Base-by-base conservation (phyloP, 2,797 vertebrate species). In the Hephaestus fuliginosus region DNA sequence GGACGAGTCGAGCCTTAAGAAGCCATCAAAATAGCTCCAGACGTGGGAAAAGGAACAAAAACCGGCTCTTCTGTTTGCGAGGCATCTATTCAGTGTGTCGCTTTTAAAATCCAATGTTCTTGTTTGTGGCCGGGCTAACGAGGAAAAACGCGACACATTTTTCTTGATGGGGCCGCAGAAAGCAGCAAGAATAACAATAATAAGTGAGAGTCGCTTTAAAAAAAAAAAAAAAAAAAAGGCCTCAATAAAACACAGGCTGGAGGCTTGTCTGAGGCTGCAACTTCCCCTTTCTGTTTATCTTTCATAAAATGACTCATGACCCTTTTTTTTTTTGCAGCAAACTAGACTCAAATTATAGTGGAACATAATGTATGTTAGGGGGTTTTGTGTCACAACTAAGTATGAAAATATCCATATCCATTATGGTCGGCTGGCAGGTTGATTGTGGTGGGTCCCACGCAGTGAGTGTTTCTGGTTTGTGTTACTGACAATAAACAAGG, bases 301-400 rank as follows among this genome's bases (percentile, higher is more conserved):
- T 85, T 81, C 53, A 82, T 14, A 44, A 81, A 83, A 71, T 88
- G 72, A 90, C 75, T 87, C 86, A 85, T 36, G 65, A 33, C 12
- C 20, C 13, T 22, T 66, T 69, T 25, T 25, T 25, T 25, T 65
- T 69, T 64, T 65, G 28, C n/a, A 68, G 70, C 49, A 63, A 76
- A 49, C 61, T 36, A 15, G 15, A 65, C 71, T 75, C 28, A 74
- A 87, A 86, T 79, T 74, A 86, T 48, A 80, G 70, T 13, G n/a
- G 48, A 62, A 62, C 74, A 65, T 70, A 67, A 28, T 66, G 57
- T 20, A 65, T 56, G 69, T 74, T 70, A 39, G 46, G 41, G 70
- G 58, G 43, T 39, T 70, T 25, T 18, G 46, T 74, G 80, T 79
- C 75, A 81, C 76, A 61, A 46, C n/a, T 0, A 1, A 70, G 39